These are phyloP conservation scores for Cheilinus undulatus DNA, from an alignment of 2,113 vertebrate species.

Conservation along the genomic window DNA sequence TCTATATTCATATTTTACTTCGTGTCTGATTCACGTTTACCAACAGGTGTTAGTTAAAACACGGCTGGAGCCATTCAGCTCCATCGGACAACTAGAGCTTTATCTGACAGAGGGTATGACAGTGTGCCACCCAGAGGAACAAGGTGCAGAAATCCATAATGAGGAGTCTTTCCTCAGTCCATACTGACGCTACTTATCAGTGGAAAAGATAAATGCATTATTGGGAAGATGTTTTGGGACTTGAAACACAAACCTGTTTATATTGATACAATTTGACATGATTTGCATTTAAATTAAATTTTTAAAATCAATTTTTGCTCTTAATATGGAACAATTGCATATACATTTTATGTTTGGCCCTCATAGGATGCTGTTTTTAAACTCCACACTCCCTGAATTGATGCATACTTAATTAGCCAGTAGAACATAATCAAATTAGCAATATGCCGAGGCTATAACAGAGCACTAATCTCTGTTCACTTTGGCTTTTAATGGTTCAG, in stretches of 20 bases:
- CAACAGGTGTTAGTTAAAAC: conserved; percentile 6
- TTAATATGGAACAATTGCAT: neutral
- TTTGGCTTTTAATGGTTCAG: conserved; percentile 15
- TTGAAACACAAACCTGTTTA: neutral
- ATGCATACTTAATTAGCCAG: conserved; percentile 7
- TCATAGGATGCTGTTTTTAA: neutral
- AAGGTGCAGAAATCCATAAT: conserved; percentile 8
- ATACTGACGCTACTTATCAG: neutral
- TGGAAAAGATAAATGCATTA: neutral
- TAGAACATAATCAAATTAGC: neutral
- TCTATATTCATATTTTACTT: too few relatives aligned
- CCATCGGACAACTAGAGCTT: conserved; percentile 9
- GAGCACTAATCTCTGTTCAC: neutral
- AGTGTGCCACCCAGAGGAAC: conserved; percentile 13
- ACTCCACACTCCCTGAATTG: neutral
- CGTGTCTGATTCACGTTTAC: neutral
- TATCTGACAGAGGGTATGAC: conserved; percentile 15
- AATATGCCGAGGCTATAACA: neutral
- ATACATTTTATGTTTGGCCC: neutral
- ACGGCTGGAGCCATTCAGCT: neutral
- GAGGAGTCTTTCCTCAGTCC: conserved; percentile 4
- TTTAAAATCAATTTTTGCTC: neutral
- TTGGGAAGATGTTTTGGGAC: neutral
- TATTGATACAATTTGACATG: neutral
- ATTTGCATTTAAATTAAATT: neutral